These are phyloP conservation scores for Dendrocincla fuliginosa DNA, from an alignment of 2,797 vertebrate species.

Conservation along the genomic window DNA sequence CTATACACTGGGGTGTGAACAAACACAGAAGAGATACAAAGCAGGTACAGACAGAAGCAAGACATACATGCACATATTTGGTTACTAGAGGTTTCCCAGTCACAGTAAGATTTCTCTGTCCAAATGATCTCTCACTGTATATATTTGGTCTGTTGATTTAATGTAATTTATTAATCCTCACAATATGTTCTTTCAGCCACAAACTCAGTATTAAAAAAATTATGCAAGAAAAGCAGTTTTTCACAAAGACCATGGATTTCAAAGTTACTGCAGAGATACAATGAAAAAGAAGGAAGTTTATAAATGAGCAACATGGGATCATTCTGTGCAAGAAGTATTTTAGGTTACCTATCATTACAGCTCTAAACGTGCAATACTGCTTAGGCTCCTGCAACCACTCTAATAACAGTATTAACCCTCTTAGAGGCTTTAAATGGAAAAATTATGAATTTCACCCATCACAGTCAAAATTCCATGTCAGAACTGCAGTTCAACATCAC, in stretches of 20 bases:
- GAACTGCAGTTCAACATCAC: not conserved
- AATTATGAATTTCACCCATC: not conserved
- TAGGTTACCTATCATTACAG: not conserved
- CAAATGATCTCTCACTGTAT: not conserved
- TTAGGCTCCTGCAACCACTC: not conserved
- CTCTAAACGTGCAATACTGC: not conserved
- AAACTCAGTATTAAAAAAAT: not conserved
- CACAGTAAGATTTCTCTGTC: not conserved
- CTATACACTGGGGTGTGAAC: not conserved
- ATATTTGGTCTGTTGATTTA: not conserved
- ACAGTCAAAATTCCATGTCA: not conserved
- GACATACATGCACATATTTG: not conserved
- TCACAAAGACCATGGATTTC: not conserved
- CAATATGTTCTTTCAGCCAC: not conserved
- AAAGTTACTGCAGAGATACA: not conserved
- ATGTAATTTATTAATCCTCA: not conserved
- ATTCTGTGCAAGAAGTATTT: not conserved
- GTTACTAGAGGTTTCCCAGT: not conserved
- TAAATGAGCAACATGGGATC: not conserved
- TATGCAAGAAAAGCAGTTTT: not conserved
- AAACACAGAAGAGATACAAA: not conserved
- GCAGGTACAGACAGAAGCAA: not conserved
- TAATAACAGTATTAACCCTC: not conserved
- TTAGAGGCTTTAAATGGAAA: not conserved
- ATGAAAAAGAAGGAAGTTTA: not conserved